Evolutionary conservation across 2,113 vertebrate genomes (phyloP).

Genomic region (Bubo scandiacus): DNA sequence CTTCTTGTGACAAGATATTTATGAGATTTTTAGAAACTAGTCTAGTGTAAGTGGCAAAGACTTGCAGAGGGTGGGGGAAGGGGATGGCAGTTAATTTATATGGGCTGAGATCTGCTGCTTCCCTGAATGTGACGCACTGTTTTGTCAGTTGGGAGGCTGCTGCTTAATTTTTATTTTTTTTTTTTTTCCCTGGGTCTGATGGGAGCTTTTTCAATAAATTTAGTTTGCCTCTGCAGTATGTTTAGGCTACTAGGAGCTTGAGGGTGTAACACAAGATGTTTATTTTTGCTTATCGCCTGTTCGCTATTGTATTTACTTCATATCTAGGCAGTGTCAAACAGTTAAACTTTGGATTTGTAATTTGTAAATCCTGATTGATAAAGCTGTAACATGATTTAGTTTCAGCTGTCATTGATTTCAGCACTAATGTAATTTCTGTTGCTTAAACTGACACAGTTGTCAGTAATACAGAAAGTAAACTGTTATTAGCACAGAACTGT

Average conservation of each 20-base stretch:
- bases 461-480: background rate
- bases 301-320: background rate
- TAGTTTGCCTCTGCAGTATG: background rate
- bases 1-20: background rate
- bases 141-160: background rate
- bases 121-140: accelerated
- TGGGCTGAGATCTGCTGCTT: background rate
- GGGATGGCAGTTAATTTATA: background rate
- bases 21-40: background rate
- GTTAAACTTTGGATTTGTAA: background rate
- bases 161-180: background rate
- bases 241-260: background rate
- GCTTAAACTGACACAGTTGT: background rate
- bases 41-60: no score
- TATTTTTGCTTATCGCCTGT: background rate
- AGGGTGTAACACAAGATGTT: background rate
- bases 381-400: background rate
- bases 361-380: background rate
- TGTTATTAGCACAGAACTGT: background rate
- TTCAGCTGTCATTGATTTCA: background rate
- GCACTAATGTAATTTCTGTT: background rate
- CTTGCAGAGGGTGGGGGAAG: no score
- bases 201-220: background rate
- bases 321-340: background rate
- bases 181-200: no score